Evolutionary conservation across 2,113 vertebrate genomes (phyloP).

Genomic region (Gasterosteus nipponicus): DNA sequence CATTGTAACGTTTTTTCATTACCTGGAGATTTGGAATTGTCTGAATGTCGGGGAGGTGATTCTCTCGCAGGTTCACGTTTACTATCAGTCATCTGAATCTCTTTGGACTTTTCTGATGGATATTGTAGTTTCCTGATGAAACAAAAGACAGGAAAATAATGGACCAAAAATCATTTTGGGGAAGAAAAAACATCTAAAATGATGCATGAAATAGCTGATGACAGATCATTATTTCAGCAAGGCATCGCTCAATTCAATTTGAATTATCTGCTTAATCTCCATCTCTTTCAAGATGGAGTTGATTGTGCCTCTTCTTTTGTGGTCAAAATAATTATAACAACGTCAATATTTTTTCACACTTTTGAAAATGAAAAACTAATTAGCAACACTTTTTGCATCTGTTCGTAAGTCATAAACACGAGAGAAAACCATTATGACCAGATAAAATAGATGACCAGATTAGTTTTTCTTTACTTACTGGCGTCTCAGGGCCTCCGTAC

Average conservation of each 20-base stretch:
- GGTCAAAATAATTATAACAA: background rate
- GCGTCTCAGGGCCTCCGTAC: background rate
- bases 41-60: conserved; percentile 19
- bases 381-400: background rate
- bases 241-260: background rate
- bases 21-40: conserved; percentile 57
- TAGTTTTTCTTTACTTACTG: background rate
- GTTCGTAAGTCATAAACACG: background rate
- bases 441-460: background rate
- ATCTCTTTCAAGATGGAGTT: background rate
- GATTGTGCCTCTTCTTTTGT: background rate
- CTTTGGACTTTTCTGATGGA: conserved; percentile 83
- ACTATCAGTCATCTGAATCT: conserved; percentile 83
- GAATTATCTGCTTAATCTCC: background rate
- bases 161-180: background rate
- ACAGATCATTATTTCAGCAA: background rate
- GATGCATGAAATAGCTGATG: background rate
- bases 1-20: background rate
- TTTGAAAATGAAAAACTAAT: background rate
- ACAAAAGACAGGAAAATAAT: conserved; percentile 7
- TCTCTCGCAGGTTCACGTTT: conserved; percentile 78
- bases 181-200: background rate
- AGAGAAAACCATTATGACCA: background rate
- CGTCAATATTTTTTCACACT: background rate
- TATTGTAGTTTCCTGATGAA: conserved; percentile 84